Evolutionary conservation across 1,140 invertebrate genomes (phyloP).

Genomic region (Brachionus paranguensis): DNA sequence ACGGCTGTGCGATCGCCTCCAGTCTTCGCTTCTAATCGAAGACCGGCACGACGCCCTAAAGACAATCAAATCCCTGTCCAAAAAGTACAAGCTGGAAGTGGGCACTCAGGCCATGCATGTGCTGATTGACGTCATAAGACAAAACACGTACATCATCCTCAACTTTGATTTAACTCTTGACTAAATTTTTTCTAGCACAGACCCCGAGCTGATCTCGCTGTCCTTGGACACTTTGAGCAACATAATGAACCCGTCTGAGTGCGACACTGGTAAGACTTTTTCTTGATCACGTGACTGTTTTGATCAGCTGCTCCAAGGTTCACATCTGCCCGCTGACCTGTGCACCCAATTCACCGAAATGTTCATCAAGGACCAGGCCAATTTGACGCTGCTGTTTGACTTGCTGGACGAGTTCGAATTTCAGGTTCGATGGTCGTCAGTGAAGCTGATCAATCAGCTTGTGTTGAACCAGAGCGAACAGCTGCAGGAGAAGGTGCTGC

Average conservation of each 20-base stretch:
- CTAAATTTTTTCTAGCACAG: conserved; percentile 37
- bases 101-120: conserved; percentile 88
- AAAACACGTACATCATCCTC: conserved; percentile 48
- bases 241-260: not conserved
- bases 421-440: conserved; percentile 54
- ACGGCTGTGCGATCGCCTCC: conserved; percentile 78
- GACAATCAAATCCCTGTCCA: conserved; percentile 84
- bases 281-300: not conserved
- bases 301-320: not conserved
- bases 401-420: conserved; percentile 21
- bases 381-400: not conserved
- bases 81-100: conserved; percentile 81
- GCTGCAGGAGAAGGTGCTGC: conserved; percentile 86
- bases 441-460: conserved; percentile 75
- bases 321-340: conserved; percentile 54
- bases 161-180: not conserved
- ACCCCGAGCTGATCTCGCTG: conserved; percentile 5
- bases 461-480: conserved; percentile 70
- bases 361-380: conserved; percentile 70
- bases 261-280: not conserved
- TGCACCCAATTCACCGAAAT: conserved; percentile 97
- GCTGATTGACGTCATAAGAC: conserved; percentile 61
- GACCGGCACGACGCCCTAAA: conserved; percentile 91
- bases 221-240: conserved; percentile 34
- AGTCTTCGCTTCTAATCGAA: conserved; percentile 82